A percentile compares a stretch with the other conserved stretches of the same genome.
Evolutionary conservation across 2,797 vertebrate genomes (phyloP).

Genomic region (Oophaga sylvatica): DNA sequence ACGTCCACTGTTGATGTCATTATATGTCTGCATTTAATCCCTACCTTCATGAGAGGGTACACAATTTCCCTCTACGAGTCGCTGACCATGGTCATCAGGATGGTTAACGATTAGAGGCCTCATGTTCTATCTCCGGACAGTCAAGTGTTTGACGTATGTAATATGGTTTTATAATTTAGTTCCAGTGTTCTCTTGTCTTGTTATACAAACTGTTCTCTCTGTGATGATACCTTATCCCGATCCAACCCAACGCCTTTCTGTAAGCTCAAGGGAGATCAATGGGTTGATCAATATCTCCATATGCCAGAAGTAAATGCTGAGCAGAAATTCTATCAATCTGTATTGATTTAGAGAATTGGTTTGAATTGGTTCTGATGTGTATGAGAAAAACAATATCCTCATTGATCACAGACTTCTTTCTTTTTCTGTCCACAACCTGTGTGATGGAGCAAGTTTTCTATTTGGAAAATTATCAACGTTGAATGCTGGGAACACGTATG

Average conservation of each 20-base stretch:
- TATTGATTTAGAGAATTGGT: conserved; percentile 78
- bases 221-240: conserved; percentile 40
- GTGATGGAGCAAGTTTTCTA: not conserved
- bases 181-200: conserved; percentile 17
- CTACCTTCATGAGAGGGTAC: not conserved
- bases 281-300: conserved; percentile 75
- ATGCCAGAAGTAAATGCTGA: conserved; percentile 81
- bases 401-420: conserved; percentile 74
- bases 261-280: conserved; percentile 74
- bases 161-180: conserved; percentile 3
- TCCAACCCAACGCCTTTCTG: conserved; percentile 68
- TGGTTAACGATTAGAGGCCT: conserved; percentile 11
- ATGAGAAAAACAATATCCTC: conserved; percentile 78
- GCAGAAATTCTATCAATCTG: conserved; percentile 79
- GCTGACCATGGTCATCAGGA: not conserved
- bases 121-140: not conserved
- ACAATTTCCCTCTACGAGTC: not conserved
- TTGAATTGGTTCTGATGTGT: conserved; percentile 80
- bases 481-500: not conserved
- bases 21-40: not conserved
- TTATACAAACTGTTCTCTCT: conserved; percentile 30
- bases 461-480: not conserved
- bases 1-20: not conserved
- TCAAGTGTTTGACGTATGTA: conserved; percentile 31
- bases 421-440: conserved; percentile 48